Evolutionary conservation across 2,888 invertebrate species (phyloP).

Genomic region (Tolmerus cingulatus): DNA sequence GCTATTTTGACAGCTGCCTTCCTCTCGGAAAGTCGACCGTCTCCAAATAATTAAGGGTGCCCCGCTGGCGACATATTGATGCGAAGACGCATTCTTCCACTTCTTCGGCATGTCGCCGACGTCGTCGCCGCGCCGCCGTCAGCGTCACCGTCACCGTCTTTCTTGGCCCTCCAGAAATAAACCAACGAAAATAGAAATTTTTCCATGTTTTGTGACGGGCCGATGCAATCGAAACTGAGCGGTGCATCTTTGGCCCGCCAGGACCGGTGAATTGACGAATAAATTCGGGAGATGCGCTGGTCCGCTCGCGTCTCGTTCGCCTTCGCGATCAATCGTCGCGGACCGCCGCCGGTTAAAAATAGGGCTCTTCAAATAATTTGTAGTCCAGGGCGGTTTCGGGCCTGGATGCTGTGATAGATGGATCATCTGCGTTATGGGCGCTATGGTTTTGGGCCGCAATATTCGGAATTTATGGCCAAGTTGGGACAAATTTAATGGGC

Average conservation of each 20-base stretch:
- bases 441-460: background rate
- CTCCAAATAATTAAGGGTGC: constrained; percentile 38
- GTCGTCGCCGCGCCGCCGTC: background rate
- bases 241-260: background rate
- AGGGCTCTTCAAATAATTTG: constrained; percentile 23
- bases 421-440: background rate
- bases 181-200: constrained; percentile 4
- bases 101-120: background rate
- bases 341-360: constrained; percentile 16
- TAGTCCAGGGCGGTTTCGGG: background rate
- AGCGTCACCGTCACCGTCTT: background rate
- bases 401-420: constrained; percentile 4
- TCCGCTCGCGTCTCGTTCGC: background rate
- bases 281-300: background rate
- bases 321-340: constrained; percentile 28
- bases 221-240: constrained; percentile 5
- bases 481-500: background rate
- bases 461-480: constrained; percentile 13
- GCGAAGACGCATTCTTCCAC: background rate
- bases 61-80: constrained; percentile 35
- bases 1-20: constrained; percentile 40
- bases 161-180: constrained; percentile 13
- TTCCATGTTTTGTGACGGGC: background rate
- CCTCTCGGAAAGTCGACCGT: constrained; percentile 15
- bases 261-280: constrained; percentile 23